phyloP scores from a whole-genome alignment of 2,888 invertebrate species.

The Notocelia uddmanniana region DNA sequence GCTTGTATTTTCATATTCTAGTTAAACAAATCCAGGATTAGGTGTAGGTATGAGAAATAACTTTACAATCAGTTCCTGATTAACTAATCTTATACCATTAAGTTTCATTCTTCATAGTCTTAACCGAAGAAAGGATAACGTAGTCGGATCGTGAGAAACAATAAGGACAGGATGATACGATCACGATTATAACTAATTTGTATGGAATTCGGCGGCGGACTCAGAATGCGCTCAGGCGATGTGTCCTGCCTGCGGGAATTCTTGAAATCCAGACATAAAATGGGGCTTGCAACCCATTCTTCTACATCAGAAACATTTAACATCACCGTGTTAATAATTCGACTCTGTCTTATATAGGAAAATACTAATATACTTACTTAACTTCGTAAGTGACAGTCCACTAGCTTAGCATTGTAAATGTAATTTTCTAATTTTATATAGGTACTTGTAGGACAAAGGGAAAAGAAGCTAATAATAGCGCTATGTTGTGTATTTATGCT shows the following conservation, averaged over 20 bases:
- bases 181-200: conserved; percentile 67
- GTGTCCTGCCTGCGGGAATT: conserved; percentile 51
- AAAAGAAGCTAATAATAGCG: background rate
- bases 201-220: conserved; percentile 64
- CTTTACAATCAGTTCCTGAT: too few relatives aligned
- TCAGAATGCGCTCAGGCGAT: conserved; percentile 60
- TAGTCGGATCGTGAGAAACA: conserved; percentile 59
- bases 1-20: too few relatives aligned
- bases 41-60: too few relatives aligned
- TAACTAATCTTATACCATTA: too few relatives aligned
- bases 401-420: background rate
- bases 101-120: too few relatives aligned
- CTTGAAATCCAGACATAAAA: conserved; percentile 52
- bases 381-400: background rate
- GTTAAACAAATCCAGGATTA: too few relatives aligned
- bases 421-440: background rate
- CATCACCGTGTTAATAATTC: background rate
- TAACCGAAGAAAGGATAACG: background rate
- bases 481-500: background rate
- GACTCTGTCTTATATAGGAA: background rate
- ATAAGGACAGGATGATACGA: conserved; percentile 61
- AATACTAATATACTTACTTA: too few relatives aligned
- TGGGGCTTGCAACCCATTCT: conserved; percentile 51
- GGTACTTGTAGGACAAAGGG: too few relatives aligned
- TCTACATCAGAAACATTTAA: background rate